Base-by-base conservation (phyloP, 1,140 invertebrate genomes). In the Aphaenogaster rudis region DNA sequence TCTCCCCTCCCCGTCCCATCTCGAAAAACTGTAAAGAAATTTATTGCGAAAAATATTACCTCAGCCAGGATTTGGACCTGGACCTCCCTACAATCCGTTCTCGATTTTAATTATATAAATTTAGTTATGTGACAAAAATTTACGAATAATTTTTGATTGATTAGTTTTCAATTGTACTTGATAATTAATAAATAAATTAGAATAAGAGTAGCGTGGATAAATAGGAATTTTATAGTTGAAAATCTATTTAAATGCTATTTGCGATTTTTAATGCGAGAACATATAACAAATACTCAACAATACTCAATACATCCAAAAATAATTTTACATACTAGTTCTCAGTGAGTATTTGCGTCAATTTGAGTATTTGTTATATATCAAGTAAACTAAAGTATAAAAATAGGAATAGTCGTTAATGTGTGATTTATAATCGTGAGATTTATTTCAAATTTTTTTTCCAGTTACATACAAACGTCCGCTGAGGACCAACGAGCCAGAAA, bases 391-490 rank as follows among this genome's bases (percentile, higher is more conserved):
- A 11, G 13, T 66, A 61, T 11, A 15, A n/a, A 57, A 28, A 71
- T 6, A 42, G 9, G 7, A 36, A 69, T 45, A 54, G 54, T 69
- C 8, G 3, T 42, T 63, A 8, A 17, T 52, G 7, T 21, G 2
- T 28, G 28, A 28, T 28, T 28, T 28, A 28, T 28, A 28, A 28
- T 28, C 28, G 4, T 11, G 9, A 11, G 6, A 64, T 54, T 45
- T 57, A 33, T 39, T 66, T 36, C 21, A 28, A 79, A 28, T 28
- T 28, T 28, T 28, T 28, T 28, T 88, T 93, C 36, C 72, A 95
- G 97, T 99, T 5, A 97, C 97, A 3, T 99, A 97, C 93, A 96
- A 96, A 48, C 96, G 98, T 6, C 97, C 98, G 0, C 95, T 98
- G 61, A 96, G 97, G 76, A 98, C 98, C 0, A 97, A 97, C 87